These are phyloP conservation scores for Erpobdella octoculata DNA, from an alignment of 2,888 invertebrate species.

Conservation along the genomic window DNA sequence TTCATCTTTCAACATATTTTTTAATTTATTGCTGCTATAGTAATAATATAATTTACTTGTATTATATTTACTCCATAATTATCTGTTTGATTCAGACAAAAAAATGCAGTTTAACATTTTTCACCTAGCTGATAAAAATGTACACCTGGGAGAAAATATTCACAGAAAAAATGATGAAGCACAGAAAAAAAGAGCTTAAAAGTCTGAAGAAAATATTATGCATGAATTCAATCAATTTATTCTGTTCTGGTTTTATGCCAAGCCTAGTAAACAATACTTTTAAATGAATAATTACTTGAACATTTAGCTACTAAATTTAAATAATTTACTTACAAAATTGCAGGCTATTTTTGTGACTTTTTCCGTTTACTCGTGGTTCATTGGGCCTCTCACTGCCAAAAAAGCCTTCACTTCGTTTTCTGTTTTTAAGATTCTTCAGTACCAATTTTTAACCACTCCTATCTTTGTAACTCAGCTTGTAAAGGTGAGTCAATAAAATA, in stretches of 20 bases:
- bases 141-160: slow-evolving; percentile 7
- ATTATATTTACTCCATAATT: too few relatives aligned
- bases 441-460: neutral
- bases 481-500: slow-evolving; percentile 23
- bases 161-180: neutral
- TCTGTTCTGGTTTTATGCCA: neutral
- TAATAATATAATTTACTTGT: too few relatives aligned
- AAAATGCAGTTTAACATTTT: too few relatives aligned
- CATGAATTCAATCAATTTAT: slow-evolving; percentile 5
- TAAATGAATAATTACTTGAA: too few relatives aligned
- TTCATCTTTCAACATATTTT: too few relatives aligned
- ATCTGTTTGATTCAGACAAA: too few relatives aligned
- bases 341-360: slow-evolving; percentile 12
- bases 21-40: too few relatives aligned
- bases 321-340: too few relatives aligned
- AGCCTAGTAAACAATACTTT: too few relatives aligned
- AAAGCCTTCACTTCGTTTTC: slow-evolving; percentile 7
- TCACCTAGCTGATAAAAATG: slow-evolving; percentile 5
- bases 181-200: neutral
- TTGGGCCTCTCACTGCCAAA: neutral
- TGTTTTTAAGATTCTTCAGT: neutral
- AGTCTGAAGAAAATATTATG: neutral
- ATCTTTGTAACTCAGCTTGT: neutral
- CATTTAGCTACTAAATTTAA: too few relatives aligned
- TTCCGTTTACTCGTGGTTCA: slow-evolving; percentile 2